Conservation (phyloP, 2,888 invertebrate species). For the Byasa hedistus region DNA sequence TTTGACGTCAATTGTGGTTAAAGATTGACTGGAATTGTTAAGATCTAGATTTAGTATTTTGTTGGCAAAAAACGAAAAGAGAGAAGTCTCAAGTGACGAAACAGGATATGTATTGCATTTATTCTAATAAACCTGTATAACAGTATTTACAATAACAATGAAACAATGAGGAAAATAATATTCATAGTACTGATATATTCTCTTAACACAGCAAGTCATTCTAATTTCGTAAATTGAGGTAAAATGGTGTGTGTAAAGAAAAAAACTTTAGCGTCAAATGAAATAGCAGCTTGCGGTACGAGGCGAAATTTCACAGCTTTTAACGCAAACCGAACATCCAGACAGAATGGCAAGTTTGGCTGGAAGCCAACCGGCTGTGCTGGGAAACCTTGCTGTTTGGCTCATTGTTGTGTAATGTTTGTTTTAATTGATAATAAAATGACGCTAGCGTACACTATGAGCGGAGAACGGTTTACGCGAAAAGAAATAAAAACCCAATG, state of each 20-base stretch:
- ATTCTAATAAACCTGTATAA: too few relatives aligned
- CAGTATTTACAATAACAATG: too few relatives aligned
- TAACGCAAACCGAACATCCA: constrained; percentile 53
- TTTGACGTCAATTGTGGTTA: not conserved
- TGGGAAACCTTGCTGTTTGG: constrained; percentile 55
- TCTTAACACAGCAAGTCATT: not conserved
- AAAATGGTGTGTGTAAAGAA: not conserved
- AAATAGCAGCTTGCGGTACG: constrained; percentile 32
- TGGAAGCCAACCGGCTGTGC: constrained; percentile 44
- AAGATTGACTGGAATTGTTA: not conserved
- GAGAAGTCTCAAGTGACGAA: too few relatives aligned
- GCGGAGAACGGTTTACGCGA: constrained; percentile 13
- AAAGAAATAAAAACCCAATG: constrained; percentile 18
- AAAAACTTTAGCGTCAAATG: constrained; percentile 4
- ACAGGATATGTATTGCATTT: too few relatives aligned
- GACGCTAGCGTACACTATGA: constrained; percentile 33
- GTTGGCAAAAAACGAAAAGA: not conserved
- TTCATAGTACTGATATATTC: too few relatives aligned
- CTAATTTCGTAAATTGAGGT: constrained; percentile 2
- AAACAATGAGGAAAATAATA: too few relatives aligned
- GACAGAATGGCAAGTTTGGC: constrained; percentile 53
- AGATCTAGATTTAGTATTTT: not conserved
- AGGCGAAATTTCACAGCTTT: constrained; percentile 54
- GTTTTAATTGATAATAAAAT: constrained; percentile 39
- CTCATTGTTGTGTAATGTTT: constrained; percentile 41